phyloP scores from a whole-genome alignment of 2,888 invertebrate species.

The Blomia tropicalis region DNA sequence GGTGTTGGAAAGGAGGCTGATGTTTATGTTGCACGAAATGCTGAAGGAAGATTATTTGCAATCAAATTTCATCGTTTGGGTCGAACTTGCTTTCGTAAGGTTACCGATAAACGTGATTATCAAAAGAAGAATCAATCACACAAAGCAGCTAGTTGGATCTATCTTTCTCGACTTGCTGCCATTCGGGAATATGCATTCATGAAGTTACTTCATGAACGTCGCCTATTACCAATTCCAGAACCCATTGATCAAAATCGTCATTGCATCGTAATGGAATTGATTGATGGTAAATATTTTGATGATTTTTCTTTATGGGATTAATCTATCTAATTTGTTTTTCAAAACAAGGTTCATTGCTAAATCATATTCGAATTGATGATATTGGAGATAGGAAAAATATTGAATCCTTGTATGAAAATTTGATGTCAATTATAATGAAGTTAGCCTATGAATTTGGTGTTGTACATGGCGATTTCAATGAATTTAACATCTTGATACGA shows the following conservation, averaged over 20 bases:
- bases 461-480: slow-evolving; percentile 97
- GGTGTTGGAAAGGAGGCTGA: slow-evolving; percentile 98
- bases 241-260: slow-evolving; percentile 85
- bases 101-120: slow-evolving; percentile 89
- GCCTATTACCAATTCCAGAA: slow-evolving; percentile 73
- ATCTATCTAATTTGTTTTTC: no score
- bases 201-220: slow-evolving; percentile 64
- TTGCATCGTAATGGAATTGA: slow-evolving; percentile 87
- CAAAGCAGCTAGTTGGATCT: slow-evolving; percentile 72
- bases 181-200: slow-evolving; percentile 94
- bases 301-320: slow-evolving; percentile 13
- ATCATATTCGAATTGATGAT: slow-evolving; percentile 29
- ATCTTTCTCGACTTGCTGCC: slow-evolving; percentile 85
- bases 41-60: slow-evolving; percentile 60
- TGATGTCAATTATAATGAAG: slow-evolving; percentile 78
- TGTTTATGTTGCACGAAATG: slow-evolving; percentile 71
- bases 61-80: slow-evolving; percentile 69
- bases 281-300: slow-evolving; percentile 45
- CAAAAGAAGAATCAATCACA: slow-evolving; percentile 51
- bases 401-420: slow-evolving; percentile 61
- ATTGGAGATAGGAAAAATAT: slow-evolving; percentile 37
- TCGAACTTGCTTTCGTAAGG: slow-evolving; percentile 82
- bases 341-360: background rate
- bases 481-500: slow-evolving; percentile 78
- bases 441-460: slow-evolving; percentile 76